Conservation (phyloP, 1,140 invertebrate species). For the Macrocentrus cingulum region DNA sequence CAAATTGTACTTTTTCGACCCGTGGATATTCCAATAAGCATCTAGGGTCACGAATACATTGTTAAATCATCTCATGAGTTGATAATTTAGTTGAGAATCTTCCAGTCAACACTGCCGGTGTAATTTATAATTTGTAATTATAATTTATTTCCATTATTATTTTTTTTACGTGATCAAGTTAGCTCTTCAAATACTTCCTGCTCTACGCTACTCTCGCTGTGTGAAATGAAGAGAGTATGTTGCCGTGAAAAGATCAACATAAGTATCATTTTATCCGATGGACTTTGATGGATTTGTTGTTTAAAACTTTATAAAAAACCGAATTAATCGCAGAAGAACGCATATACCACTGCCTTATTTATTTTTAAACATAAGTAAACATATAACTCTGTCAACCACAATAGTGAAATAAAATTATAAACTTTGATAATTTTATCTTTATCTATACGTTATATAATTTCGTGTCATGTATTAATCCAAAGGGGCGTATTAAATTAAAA, state of each 20-base stretch:
- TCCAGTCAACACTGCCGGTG: conserved; percentile 10
- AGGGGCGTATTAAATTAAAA: background rate
- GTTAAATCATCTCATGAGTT: background rate
- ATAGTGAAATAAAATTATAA: conserved; percentile 40
- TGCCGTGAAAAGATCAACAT: too few relatives aligned
- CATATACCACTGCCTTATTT: conserved; percentile 54
- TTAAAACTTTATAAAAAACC: too few relatives aligned
- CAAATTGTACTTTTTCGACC: background rate
- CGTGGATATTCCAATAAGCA: too few relatives aligned
- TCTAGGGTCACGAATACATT: too few relatives aligned
- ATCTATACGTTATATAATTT: conserved; percentile 37
- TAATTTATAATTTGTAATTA: too few relatives aligned
- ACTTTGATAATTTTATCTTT: conserved; percentile 20
- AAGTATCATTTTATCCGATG: background rate
- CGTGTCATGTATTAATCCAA: background rate
- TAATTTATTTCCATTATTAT: background rate
- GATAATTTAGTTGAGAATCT: conserved; percentile 4
- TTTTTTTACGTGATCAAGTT: conserved; percentile 1
- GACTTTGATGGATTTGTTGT: background rate
- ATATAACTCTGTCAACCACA: conserved; percentile 44
- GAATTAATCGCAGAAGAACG: conserved; percentile 20
- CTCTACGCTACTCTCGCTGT: too few relatives aligned
- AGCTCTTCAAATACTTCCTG: too few relatives aligned
- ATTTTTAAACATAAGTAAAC: conserved; percentile 50
- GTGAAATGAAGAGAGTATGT: too few relatives aligned